Evolutionary conservation across 2,113 vertebrate species (phyloP), one percentile per base, ranked within the genome.

Genomic region (Cynocephalus volans): DNA sequence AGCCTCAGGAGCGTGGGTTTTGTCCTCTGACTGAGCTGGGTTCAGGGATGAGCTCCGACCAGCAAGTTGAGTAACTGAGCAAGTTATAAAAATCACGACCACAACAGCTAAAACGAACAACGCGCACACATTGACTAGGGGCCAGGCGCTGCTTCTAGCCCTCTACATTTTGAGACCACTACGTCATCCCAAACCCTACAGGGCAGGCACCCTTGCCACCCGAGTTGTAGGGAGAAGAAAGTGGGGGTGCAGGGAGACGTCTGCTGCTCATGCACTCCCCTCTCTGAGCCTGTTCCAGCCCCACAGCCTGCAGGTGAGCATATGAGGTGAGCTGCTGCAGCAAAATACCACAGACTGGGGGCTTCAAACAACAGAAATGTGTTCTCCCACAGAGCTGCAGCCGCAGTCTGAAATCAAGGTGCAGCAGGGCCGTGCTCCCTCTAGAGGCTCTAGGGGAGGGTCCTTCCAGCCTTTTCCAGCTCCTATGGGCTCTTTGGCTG

Each of bases 101-200:
- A 1, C 8, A 23, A 75, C 6, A 4, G 24, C 70, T 26, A 1
- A 54, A 54, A 31, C 0, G 48, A 26, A n/a, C 2, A 3, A n/a
- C 41, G 41, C 4, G 41, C 41, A 41, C 0, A 3, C 58, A 3
- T 33, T 0, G 24, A 8, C n/a, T 12, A 2, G 45, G 19, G 9
- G 12, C 45, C 13, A 1, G 2, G 41, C 2, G 4, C 8, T 0
- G 56, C 56, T 36, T 31, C 2, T 2, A 13, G 6, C 0, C 8
- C 15, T 26, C 31, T 0, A 2, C 0, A 0, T 0, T 1, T 12
- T 0, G 2, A 1, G 24, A 41, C 33, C 31, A 0, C n/a, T 36
- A 8, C 11, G 24, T 10, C 45, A 1, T 12, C 76, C 33, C 5
- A 14, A 28, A 24, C 45, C 80, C n/a, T 13, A 5, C 3, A 0